Percentiles rank a stretch among this genome's conserved stretches.
phyloP scores from a whole-genome alignment of 2,797 vertebrate species.

The Orestias chungarensis region DNA sequence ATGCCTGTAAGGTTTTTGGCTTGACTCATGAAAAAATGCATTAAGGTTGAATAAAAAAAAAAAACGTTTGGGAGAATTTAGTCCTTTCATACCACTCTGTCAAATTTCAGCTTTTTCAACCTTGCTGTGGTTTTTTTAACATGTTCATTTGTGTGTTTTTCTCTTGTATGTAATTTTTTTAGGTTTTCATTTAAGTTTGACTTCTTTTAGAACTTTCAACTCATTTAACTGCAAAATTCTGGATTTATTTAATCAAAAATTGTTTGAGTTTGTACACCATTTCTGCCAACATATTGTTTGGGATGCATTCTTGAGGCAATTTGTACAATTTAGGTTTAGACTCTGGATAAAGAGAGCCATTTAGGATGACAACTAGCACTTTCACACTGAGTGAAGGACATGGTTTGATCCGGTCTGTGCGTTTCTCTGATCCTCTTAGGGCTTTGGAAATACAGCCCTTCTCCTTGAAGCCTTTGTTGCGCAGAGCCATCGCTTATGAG shows the following conservation, averaged over 20 bases:
- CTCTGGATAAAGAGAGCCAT: conserved; percentile 37
- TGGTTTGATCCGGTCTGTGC: conserved; percentile 60
- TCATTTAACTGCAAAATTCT: neutral
- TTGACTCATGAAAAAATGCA: no score
- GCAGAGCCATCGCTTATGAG: conserved; percentile 91
- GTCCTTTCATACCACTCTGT: neutral
- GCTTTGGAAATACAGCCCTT: conserved; percentile 92
- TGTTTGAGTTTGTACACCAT: neutral
- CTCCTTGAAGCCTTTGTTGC: conserved; percentile 91
- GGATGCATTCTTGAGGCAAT: neutral
- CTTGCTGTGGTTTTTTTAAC: neutral
- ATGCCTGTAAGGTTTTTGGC: neutral
- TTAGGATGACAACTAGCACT: conserved; percentile 1
- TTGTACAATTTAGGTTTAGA: neutral
- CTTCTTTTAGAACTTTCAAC: neutral
- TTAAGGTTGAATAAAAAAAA: no score
- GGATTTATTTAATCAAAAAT: neutral
- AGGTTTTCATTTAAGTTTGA: neutral
- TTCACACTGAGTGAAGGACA: neutral
- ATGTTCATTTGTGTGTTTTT: neutral
- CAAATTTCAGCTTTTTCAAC: neutral
- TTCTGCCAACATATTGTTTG: neutral
- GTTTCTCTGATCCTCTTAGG: conserved; percentile 79
- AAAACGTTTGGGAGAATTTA: neutral
- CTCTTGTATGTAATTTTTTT: neutral